Percentiles rank a stretch among this genome's conserved stretches.
Evolutionary conservation across 2,113 vertebrate genomes (phyloP).

Genomic region (Myrmecobius fasciatus): DNA sequence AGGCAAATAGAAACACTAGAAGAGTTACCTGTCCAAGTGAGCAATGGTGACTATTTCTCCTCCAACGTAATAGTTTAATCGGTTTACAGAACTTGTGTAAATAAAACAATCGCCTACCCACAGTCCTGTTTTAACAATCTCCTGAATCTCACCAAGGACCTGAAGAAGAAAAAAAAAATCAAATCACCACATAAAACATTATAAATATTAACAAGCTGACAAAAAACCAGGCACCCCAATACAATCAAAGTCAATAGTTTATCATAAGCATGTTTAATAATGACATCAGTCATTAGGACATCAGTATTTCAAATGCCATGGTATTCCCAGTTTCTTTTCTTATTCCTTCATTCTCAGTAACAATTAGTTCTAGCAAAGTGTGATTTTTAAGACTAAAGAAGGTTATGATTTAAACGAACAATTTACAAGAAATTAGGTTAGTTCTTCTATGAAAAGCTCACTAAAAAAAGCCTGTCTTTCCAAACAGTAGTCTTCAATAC

Average conservation of each 20-base stretch:
- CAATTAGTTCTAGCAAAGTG: not conserved
- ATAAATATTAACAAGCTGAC: slow-evolving; percentile 19
- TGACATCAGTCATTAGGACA: not conserved
- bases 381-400: not conserved
- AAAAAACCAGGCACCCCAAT: not conserved
- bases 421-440: slow-evolving; percentile 9
- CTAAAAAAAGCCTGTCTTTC: not conserved
- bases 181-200: slow-evolving; percentile 14
- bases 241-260: not conserved
- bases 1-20: slow-evolving; percentile 33
- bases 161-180: slow-evolving; percentile 74
- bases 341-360: not conserved
- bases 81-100: slow-evolving; percentile 99
- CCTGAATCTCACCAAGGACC: slow-evolving; percentile 99
- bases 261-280: not conserved
- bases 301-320: not conserved
- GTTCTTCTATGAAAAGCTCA: not conserved
- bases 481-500: not conserved
- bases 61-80: slow-evolving; percentile 98
- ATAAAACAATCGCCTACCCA: slow-evolving; percentile 99
- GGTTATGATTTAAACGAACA: slow-evolving; percentile 13
- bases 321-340: not conserved
- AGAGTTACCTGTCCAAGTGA: slow-evolving; percentile 94
- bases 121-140: slow-evolving; percentile 97
- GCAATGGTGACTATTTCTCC: slow-evolving; percentile 99